Percentiles rank a stretch among this genome's conserved stretches.
Evolutionary conservation across 2,113 vertebrate genomes (phyloP).

Genomic region (Engystomops pustulosus): DNA sequence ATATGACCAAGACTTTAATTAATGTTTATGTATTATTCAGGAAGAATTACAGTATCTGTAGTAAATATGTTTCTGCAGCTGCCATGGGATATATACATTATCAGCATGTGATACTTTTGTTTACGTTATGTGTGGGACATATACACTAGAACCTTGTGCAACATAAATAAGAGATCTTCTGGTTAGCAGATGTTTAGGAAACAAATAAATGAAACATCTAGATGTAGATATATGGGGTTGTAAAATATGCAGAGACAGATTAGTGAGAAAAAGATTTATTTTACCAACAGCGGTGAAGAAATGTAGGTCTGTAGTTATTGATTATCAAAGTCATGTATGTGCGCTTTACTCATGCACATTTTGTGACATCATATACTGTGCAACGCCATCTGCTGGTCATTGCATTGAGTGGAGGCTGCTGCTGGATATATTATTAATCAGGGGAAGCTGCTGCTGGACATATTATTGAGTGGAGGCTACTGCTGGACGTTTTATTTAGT

Average conservation of each 20-base stretch:
- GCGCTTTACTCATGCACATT: too few species aligned
- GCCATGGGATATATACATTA: not conserved
- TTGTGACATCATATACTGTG: too few species aligned
- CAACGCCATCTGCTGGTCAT: too few species aligned
- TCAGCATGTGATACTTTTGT: conserved; percentile 14
- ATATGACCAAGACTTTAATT: conserved; percentile 23
- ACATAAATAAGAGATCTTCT: not conserved
- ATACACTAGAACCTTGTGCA: not conserved
- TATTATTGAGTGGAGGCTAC: too few species aligned
- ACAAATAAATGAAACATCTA: too few species aligned
- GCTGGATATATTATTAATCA: too few species aligned
- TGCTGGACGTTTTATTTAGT: too few species aligned
- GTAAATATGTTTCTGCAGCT: not conserved
- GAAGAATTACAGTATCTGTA: not conserved
- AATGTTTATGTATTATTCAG: conserved; percentile 42
- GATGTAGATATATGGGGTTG: not conserved
- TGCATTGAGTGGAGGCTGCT: too few species aligned
- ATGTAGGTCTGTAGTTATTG: too few species aligned
- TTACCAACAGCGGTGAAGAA: not conserved
- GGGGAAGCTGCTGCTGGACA: too few species aligned
- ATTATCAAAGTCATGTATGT: too few species aligned
- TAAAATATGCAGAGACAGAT: not conserved
- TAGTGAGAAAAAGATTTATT: not conserved
- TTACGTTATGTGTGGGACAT: not conserved
- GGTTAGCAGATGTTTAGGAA: not conserved